Base-by-base conservation (phyloP, 1,140 invertebrate genomes). In the Drosophila willistoni region DNA sequence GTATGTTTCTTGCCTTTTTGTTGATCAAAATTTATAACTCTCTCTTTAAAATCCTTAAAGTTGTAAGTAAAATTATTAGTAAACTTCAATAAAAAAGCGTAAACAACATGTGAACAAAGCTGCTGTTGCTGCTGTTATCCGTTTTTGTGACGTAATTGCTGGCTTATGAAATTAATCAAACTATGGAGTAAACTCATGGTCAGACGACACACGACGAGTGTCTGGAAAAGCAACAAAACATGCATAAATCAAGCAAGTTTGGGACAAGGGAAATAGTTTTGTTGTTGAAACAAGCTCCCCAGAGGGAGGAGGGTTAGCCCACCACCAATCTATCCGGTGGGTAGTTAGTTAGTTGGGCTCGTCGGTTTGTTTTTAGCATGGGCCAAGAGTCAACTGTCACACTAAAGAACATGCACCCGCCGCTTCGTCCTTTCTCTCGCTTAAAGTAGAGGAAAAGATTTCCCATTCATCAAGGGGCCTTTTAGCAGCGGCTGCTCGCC, bases 121-220 rank as follows among this genome's bases (percentile, higher is more conserved):
- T 39, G 36, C 10, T 39, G 36, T 12, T 39, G 36, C 10, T 39
- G 10, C 2, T 39, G 64, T 63, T 77, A 73, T 70, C 55, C 73
- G 19, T 77, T 77, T 76, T 77, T 77, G 33, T 34, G 57, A 61
- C 57, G 56, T 63, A 63, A 63, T 63, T 63, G 61, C 61, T 63
- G 61, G 42, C 69, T 67, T 59, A 60, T 67, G 71, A 75, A 87
- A 79, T 86, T 82, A 86, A 85, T 86, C 82, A 87, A 87, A 82
- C 76, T 71, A 67, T 65, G 63, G 51, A 57, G 57, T 51, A 63
- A 29, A 66, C 64, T 68, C 69, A 79, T 76, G 68, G 73, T 51
- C 19, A 51, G 17, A 22, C 44, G 12, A 17, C 42, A 51, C 17
- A 51, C 17, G 17, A 51, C 17, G 44, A 51, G 44, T 12, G 44